Base-by-base conservation (phyloP, 2,888 invertebrate species). In the Leptogaster cylindrica region DNA sequence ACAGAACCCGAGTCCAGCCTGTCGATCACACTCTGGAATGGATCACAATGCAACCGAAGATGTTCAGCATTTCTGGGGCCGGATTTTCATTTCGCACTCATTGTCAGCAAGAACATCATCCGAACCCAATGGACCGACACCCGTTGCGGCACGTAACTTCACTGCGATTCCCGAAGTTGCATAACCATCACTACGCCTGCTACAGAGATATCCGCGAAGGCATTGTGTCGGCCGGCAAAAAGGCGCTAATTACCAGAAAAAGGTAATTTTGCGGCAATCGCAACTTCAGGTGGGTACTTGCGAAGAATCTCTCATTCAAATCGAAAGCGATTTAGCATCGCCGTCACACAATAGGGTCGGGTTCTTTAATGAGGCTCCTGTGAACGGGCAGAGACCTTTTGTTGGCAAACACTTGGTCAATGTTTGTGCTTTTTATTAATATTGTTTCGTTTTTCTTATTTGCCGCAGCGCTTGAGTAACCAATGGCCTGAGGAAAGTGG, bases 341-440 rank as follows among this genome's bases (percentile, higher is more conserved):
- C 36, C 4, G 18, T 8, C 18, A 8, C 18, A 61, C 61, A 61
- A 61, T 61, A 20, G 36, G 18, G 6, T 14, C 20, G 44, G 12
- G 41, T 44, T 61, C 44, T 41, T 61, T 28, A 44, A 18, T 44
- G 25, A 10, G 44, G 8, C 61, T 61, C n/a, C 55, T 27, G 14
- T 55, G 25, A n/a, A n/a, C n/a, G 2, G 18, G 61, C 20, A 44
- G n/a, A 27, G 44, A 61, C 61, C 61, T 44, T 61, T 61, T 61
- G 61, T 61, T 61, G 27, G 44, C 61, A 16, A 61, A 61, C 27
- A 61, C 44, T 44, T 61, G 61, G 61, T 61, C 61, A 61, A 61
- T 39, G 44, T 41, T 44, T 61, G 61, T 44, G 23, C 20, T n/a
- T n/a, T n/a, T n/a, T 58, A 2, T 23, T 23, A n/a, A n/a, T n/a